phyloP scores from a whole-genome alignment of 2,888 invertebrate genomes.

The Melolontha melolontha region DNA sequence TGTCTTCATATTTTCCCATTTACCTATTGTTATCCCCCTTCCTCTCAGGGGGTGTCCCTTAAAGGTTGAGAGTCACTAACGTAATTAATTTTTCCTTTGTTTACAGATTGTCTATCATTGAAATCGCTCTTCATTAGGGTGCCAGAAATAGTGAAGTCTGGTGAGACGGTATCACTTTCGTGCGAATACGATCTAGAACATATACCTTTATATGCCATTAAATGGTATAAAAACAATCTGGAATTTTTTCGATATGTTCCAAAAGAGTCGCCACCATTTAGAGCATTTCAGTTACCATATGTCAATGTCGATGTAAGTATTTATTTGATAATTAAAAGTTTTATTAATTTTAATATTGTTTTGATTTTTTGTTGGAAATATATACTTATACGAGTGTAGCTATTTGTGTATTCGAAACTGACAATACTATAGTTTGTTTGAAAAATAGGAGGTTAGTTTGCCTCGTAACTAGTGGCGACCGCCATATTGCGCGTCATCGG shows the following conservation, averaged over 20 bases:
- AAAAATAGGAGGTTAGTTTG: too few species aligned
- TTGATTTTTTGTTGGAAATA: constrained; percentile 7
- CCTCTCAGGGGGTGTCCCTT: too few species aligned
- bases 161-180: constrained; percentile 65
- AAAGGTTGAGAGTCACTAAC: too few species aligned
- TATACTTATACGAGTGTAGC: not conserved
- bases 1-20: too few species aligned
- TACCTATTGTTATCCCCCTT: too few species aligned
- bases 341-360: constrained; percentile 21
- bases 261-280: constrained; percentile 68
- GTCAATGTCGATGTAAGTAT: constrained; percentile 68
- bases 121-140: constrained; percentile 62
- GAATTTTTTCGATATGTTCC: constrained; percentile 71
- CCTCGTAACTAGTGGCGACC: too few species aligned
- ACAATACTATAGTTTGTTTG: too few species aligned
- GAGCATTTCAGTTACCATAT: constrained; percentile 66
- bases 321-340: not conserved
- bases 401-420: too few species aligned
- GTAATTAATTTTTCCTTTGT: constrained; percentile 11
- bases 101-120: constrained; percentile 56
- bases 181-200: constrained; percentile 69
- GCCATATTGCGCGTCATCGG: too few species aligned
- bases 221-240: constrained; percentile 69
- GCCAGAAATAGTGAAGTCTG: constrained; percentile 65
- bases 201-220: constrained; percentile 68